A percentile compares a stretch with the other conserved stretches of the same genome.
Conservation (phyloP, 2,797 vertebrate species). For the Poecilia velifera region DNA sequence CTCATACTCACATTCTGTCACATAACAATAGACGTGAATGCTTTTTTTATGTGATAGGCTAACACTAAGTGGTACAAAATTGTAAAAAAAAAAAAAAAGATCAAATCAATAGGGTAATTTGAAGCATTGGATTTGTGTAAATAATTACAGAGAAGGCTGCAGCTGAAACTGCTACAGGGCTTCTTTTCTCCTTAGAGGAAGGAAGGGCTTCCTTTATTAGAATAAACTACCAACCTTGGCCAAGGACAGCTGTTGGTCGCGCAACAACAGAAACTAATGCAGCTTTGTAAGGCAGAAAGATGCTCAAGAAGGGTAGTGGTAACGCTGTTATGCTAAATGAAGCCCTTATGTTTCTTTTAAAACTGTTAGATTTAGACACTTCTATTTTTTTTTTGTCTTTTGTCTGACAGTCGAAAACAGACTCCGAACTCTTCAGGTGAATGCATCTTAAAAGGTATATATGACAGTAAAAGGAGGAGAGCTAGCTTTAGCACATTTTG, state of each 20-base stretch:
- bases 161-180: not conserved
- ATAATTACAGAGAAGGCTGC: not conserved
- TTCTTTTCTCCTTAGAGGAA: not conserved
- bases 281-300: conserved; percentile 28
- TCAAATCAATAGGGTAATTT: conserved; percentile 2
- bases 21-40: not conserved
- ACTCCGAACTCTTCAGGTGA: conserved; percentile 15
- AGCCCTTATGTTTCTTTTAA: not conserved
- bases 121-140: not conserved
- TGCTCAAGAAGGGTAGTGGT: conserved; percentile 15
- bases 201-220: conserved; percentile 5
- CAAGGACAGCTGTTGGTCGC: conserved; percentile 46
- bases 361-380: not conserved
- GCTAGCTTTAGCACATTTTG: conserved; percentile 33
- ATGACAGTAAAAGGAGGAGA: conserved; percentile 28
- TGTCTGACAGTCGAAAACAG: conserved; percentile 6
- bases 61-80: not conserved
- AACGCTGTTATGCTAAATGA: conserved; percentile 22
- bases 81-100: not conserved
- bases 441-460: conserved; percentile 15
- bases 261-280: conserved; percentile 20
- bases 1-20: not conserved
- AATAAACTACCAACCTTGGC: conserved; percentile 28
- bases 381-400: conserved; percentile 32
- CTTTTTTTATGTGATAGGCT: not conserved